Evolutionary conservation across 2,797 vertebrate species (phyloP), one percentile per base, ranked within the genome.

Genomic region (Poeciliopsis presidionis): DNA sequence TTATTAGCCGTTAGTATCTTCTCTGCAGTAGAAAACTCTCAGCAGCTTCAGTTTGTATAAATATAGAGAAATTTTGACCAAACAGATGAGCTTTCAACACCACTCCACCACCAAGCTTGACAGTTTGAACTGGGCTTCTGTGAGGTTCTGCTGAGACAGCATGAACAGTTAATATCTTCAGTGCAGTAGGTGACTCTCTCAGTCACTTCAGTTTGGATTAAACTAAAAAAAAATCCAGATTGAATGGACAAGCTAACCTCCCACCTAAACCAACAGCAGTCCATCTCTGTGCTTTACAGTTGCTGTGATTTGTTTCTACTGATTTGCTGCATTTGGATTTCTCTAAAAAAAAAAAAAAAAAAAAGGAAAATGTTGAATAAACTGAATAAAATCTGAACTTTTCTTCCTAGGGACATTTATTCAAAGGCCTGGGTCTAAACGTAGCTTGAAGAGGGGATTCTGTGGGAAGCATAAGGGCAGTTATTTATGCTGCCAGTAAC

Each of bases 401-500:
- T 43, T 57, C 13, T 13, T 30, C 30, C 11, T 8, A 28, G 13
- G 14, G 6, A 47, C 13, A 18, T 28, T 30, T 71, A 13, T 47
- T 8, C 9, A 51, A 51, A 51, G 9, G 28, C 33, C 12, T 39
- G 1, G 39, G 72, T 79, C n/a, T 16, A 25, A 22, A 33, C 2
- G 7, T 20, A 51, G 77, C 65, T 57, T 74, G n/a, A 76, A 87
- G 39, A 33, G 8, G 36, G 61, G 18, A 3, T 39, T 20, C 61
- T 22, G 18, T 65, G 8, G 36, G 9, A 8, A 22, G 8, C 18
- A 22, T 11, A 67, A 4, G 4, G 22, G 63, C 18, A 41, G 16
- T 13, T 67, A n/a, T 41, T 39, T 9, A n/a, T 25, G 25, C 22
- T 6, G 43, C 2, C 2, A 14, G 12, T 25, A 43, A 12, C 22